phyloP scores from a whole-genome alignment of 2,797 vertebrate genomes.

The Peromyscus attwateri region DNA sequence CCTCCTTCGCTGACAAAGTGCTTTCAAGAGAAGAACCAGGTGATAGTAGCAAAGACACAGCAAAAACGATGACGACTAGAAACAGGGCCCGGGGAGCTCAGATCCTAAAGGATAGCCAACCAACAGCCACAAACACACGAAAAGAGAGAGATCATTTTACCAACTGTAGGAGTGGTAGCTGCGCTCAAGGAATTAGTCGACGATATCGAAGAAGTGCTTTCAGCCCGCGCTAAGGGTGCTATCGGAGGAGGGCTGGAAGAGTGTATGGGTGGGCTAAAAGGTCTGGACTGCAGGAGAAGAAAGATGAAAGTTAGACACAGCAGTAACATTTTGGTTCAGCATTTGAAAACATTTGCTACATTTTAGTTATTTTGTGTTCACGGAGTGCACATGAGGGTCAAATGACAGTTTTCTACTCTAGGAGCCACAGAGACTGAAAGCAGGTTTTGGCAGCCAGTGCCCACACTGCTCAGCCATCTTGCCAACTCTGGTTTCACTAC shows the following conservation, averaged over 20 bases:
- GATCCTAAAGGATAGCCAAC: not conserved
- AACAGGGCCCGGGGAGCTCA: conserved; percentile 78
- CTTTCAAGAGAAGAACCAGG: conserved; percentile 76
- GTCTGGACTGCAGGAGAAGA: conserved; percentile 91
- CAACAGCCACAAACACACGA: conserved; percentile 72
- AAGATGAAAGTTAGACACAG: conserved; percentile 80
- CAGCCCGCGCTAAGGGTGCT: conserved; percentile 96
- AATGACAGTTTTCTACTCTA: too few relatives aligned
- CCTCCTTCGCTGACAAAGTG: conserved; percentile 76
- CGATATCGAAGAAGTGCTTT: conserved; percentile 99
- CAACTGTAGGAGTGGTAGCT: conserved; percentile 97
- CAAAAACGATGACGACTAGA: conserved; percentile 75
- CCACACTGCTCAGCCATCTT: not conserved
- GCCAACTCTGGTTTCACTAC: not conserved
- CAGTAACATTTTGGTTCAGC: fast-evolving
- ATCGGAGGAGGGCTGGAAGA: conserved; percentile 97
- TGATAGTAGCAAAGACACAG: conserved; percentile 60
- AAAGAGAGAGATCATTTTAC: conserved; percentile 89
- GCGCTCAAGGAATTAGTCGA: conserved; percentile 97
- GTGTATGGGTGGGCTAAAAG: conserved; percentile 97
- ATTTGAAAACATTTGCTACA: not conserved
- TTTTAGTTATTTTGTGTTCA: not conserved
- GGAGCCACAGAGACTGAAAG: not conserved
- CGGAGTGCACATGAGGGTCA: not conserved
- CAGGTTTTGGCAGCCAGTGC: not conserved